Percentiles rank a stretch among this genome's conserved stretches.
Conservation (phyloP, 2,113 vertebrate species). For the Odontophorus gujanensis region DNA sequence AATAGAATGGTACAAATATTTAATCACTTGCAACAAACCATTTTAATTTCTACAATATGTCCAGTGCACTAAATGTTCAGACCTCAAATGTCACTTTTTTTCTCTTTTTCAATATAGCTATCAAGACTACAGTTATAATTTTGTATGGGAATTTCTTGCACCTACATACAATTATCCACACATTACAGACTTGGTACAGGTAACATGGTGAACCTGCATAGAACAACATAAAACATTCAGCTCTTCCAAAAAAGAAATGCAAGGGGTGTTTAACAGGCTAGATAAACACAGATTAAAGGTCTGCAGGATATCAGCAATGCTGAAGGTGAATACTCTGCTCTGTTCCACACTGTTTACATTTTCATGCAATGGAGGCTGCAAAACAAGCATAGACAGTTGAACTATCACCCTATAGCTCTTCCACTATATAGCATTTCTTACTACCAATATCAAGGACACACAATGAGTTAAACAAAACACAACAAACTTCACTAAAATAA, state of each 20-base stretch:
- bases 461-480: background rate
- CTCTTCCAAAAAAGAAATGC: background rate
- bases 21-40: rapidly evolving
- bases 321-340: background rate
- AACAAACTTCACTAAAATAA: background rate
- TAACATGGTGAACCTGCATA: background rate
- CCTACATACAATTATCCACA: background rate
- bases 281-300: background rate
- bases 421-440: background rate
- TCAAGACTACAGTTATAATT: background rate
- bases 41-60: background rate
- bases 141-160: background rate
- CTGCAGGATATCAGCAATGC: background rate
- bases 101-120: background rate
- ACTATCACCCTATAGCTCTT: background rate
- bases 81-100: rapidly evolving
- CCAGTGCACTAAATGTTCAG: background rate
- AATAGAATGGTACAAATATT: background rate
- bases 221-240: rapidly evolving
- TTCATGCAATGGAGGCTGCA: background rate
- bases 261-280: background rate
- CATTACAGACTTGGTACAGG: background rate
- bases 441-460: background rate
- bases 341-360: background rate
- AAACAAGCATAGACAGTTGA: background rate